Base-by-base conservation (phyloP, 2,888 invertebrate species). In the Phaonia tiefii region DNA sequence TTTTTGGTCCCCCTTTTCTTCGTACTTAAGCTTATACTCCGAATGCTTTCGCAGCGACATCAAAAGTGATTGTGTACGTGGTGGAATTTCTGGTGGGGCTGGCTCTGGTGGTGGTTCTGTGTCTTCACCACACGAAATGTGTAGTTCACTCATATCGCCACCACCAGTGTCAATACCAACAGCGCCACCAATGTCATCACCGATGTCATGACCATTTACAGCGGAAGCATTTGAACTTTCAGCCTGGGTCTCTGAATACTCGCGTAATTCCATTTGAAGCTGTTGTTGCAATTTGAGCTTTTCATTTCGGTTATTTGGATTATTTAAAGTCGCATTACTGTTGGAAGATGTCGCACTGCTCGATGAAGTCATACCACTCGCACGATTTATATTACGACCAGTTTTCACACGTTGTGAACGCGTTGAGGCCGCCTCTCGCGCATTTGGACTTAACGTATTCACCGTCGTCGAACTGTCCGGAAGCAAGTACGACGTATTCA, bases 81-180 rank as follows among this genome's bases (percentile, higher is more conserved):
- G 96, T 42, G 96, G 96, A 67, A 96, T 95, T 91, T 96, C 96
- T 1, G 96, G 96, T 5, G 96, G 96, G 66, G 96, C 96, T 1
- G 96, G 96, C 88, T 96, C 96, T 2, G 96, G 96, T 11, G 96
- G 96, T 1, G 96, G 95, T 82, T 96, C 95, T 84, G 86, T 86
- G 37, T 87, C 89, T 65, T 87, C 89, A 17, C 85, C 86, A 46
- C 85, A 85, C 63, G 86, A 63, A 3, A 70, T 83, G 49, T 73
- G 49, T 22, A 79, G 44, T 31, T 78, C 77, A 39, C 69, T 72
- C 26, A 82, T 80, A 69, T 85, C 82, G 69, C 82, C 74, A 69
- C 78, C 79, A 13, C 46, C 54, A 58, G n/a, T 17, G 2, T 4
- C 56, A 20, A 51, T 93, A 93, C 93, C 84, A 51, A 46, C 42